phyloP scores from a whole-genome alignment of 2,113 vertebrate genomes.

The Labeo catla region DNA sequence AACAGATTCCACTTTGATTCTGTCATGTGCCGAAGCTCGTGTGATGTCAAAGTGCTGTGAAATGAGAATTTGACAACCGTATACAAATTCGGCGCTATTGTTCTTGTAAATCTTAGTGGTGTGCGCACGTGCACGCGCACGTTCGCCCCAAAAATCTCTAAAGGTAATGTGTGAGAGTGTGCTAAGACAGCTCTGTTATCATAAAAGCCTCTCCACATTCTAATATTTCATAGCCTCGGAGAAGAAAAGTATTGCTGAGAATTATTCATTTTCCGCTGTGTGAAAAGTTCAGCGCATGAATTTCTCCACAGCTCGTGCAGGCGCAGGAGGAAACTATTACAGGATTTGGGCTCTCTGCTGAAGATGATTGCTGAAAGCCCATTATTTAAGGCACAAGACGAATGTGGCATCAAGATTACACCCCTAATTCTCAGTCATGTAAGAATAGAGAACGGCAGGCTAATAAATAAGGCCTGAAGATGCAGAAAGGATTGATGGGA shows the following conservation, averaged over 20 bases:
- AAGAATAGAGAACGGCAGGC: constrained; percentile 51
- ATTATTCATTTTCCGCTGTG: constrained; percentile 65
- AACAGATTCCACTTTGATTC: constrained; percentile 72
- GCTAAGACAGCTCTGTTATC: constrained; percentile 38
- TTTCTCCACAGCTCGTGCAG: constrained; percentile 61
- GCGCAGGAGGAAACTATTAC: constrained; percentile 66
- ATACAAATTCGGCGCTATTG: constrained; percentile 26
- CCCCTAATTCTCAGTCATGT: constrained; percentile 56
- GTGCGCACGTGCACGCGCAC: background rate
- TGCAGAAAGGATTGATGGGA: constrained; percentile 19
- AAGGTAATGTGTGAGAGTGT: constrained; percentile 45
- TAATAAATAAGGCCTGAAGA: constrained; percentile 43
- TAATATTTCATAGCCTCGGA: constrained; percentile 68
- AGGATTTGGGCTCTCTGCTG: constrained; percentile 55
- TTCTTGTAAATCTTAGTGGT: constrained; percentile 35
- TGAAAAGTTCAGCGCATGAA: constrained; percentile 65
- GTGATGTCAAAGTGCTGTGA: constrained; percentile 44
- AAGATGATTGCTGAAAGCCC: constrained; percentile 60
- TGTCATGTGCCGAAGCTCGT: constrained; percentile 54
- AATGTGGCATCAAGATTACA: constrained; percentile 64
- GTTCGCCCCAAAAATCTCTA: background rate
- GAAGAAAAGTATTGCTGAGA: constrained; percentile 54
- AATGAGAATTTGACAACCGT: constrained; percentile 46
- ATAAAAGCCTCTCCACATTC: constrained; percentile 51
- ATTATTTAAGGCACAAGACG: constrained; percentile 72